Evolutionary conservation across 2,113 vertebrate species (phyloP).

Genomic region (Nettapus auritus): DNA sequence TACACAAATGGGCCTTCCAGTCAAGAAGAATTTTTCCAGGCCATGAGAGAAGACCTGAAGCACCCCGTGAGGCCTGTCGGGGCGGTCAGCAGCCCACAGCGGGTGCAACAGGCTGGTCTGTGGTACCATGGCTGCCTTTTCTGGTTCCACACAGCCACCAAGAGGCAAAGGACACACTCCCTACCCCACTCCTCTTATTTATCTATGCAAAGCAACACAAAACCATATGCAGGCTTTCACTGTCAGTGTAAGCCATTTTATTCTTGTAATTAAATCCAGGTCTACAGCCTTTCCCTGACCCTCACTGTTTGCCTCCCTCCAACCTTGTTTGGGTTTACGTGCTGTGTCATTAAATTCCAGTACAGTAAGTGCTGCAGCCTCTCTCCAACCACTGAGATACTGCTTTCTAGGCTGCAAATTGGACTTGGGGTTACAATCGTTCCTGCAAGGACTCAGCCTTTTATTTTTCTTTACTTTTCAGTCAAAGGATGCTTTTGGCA

Average conservation of each 20-base stretch:
- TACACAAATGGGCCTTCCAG: neutral
- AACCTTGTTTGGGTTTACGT: slow-evolving; percentile 13
- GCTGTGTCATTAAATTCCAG: slow-evolving; percentile 52
- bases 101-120: neutral
- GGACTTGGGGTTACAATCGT: neutral
- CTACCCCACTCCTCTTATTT: neutral
- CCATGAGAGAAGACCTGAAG: fast-evolving
- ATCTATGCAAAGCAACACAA: neutral
- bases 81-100: neutral
- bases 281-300: neutral
- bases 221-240: slow-evolving; percentile 10
- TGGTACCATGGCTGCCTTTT: neutral
- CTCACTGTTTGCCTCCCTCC: neutral
- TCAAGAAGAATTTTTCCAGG: neutral
- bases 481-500: slow-evolving; percentile 31
- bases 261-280: slow-evolving; percentile 50
- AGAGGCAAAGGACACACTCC: neutral
- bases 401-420: slow-evolving; percentile 16
- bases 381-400: neutral
- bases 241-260: slow-evolving; percentile 1
- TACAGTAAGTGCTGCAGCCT: neutral
- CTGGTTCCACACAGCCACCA: neutral
- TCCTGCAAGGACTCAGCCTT: neutral
- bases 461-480: slow-evolving; percentile 12
- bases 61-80: fast-evolving